Evolutionary conservation across 2,888 invertebrate genomes (phyloP).

Genomic region (Orchestes rusci): DNA sequence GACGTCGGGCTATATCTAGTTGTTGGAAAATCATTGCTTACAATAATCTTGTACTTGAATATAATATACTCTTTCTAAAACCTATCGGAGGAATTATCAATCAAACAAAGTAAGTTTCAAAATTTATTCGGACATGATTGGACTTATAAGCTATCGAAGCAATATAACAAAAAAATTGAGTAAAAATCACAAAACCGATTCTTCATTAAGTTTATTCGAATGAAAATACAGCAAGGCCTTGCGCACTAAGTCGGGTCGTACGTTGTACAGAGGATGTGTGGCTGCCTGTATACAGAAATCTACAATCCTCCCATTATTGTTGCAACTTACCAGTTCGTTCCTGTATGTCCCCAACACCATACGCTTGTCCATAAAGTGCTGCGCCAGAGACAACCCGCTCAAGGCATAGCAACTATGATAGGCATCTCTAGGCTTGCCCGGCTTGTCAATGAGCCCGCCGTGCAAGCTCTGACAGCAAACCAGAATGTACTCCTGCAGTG

Average conservation of each 20-base stretch:
- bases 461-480: slow-evolving; percentile 81
- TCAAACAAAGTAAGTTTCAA: too few relatives aligned
- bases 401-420: slow-evolving; percentile 97
- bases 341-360: slow-evolving; percentile 56
- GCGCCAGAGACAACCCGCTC: slow-evolving; percentile 90
- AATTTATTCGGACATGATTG: too few relatives aligned
- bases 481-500: slow-evolving; percentile 91
- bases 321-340: slow-evolving; percentile 57
- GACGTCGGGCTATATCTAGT: too few relatives aligned
- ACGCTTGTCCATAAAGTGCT: slow-evolving; percentile 54
- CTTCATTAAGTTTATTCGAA: too few relatives aligned
- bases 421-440: slow-evolving; percentile 82
- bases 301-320: neutral
- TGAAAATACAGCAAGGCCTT: slow-evolving; percentile 47
- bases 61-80: too few relatives aligned
- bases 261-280: slow-evolving; percentile 78
- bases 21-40: too few relatives aligned
- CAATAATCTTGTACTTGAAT: too few relatives aligned
- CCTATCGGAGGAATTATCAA: too few relatives aligned
- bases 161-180: too few relatives aligned
- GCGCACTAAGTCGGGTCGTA: slow-evolving; percentile 59
- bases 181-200: too few relatives aligned
- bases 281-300: slow-evolving; percentile 44
- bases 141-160: too few relatives aligned
- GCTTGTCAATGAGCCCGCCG: slow-evolving; percentile 95